phyloP scores from a whole-genome alignment of 1,140 invertebrate species.

The Drosophila malerkotliana region DNA sequence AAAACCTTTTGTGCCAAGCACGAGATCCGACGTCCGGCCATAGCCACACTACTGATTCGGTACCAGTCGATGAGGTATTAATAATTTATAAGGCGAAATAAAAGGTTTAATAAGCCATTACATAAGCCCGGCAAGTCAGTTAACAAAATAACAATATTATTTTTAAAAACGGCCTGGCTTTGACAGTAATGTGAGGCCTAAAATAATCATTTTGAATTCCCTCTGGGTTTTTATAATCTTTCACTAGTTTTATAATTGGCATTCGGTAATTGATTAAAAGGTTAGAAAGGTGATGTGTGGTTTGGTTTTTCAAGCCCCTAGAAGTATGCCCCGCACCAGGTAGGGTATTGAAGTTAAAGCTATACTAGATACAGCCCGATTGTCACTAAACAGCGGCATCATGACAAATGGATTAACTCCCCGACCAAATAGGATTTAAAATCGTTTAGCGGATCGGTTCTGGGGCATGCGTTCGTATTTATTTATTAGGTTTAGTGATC shows the following conservation, averaged over 20 bases:
- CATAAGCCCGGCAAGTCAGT: neutral
- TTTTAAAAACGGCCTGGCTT: neutral
- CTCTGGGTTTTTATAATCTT: neutral
- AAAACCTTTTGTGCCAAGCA: constrained; percentile 35
- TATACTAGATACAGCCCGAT: neutral
- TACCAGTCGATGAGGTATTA: neutral
- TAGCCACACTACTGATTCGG: constrained; percentile 17
- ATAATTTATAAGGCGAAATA: neutral
- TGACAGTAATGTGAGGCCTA: neutral
- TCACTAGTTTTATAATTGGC: neutral
- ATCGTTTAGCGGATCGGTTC: constrained; percentile 24
- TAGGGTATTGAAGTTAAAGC: neutral
- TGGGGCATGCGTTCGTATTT: constrained; percentile 13
- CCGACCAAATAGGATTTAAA: constrained; percentile 15
- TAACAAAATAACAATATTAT: neutral
- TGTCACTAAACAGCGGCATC: constrained; percentile 1
- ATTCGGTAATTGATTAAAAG: neutral
- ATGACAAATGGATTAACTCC: constrained; percentile 29
- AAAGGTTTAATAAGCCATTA: too few relatives aligned
- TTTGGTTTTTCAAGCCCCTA: neutral
- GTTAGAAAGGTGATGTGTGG: neutral
- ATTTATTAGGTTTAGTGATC: neutral
- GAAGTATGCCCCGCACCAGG: neutral
- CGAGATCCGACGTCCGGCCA: constrained; percentile 31
- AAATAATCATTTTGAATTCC: neutral